Percentiles rank a stretch among this genome's conserved stretches.
These are phyloP conservation scores for Gobiocypris rarus DNA, from an alignment of 2,113 vertebrate genomes.

Conservation along the genomic window DNA sequence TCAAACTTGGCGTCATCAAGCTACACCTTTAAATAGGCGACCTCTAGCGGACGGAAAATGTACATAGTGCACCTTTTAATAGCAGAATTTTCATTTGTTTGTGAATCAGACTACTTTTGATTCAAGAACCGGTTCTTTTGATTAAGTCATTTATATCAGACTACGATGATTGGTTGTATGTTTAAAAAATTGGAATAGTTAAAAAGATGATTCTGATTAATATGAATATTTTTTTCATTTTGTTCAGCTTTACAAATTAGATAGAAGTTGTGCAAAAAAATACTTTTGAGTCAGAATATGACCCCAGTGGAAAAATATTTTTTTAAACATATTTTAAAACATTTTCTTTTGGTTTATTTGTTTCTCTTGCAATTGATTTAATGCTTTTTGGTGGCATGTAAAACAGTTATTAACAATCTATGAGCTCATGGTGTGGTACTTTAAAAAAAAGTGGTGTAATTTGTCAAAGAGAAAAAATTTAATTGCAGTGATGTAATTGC, in stretches of 20 bases:
- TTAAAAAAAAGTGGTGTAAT: not conserved
- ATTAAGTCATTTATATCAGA: not conserved
- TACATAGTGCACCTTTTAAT: no score
- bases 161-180: not conserved
- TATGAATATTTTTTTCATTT: not conserved
- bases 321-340: not conserved
- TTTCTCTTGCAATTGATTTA: conserved; percentile 6
- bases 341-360: not conserved
- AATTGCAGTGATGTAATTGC: not conserved
- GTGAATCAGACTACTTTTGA: not conserved
- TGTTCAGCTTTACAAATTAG: not conserved
- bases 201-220: not conserved
- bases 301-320: conserved; percentile 7
- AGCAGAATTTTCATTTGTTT: no score
- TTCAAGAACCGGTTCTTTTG: not conserved
- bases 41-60: no score
- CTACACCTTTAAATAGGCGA: no score
- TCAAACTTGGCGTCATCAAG: no score
- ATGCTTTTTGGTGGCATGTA: conserved; percentile 35
- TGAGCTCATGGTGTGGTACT: conserved; percentile 22
- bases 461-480: not conserved
- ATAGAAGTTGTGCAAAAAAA: not conserved
- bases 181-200: not conserved
- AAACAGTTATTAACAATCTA: conserved; percentile 48
- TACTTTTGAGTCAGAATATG: conserved; percentile 51